These are phyloP conservation scores for Ardeotis arabs DNA, from an alignment of 2,113 vertebrate genomes.

Conservation along the genomic window DNA sequence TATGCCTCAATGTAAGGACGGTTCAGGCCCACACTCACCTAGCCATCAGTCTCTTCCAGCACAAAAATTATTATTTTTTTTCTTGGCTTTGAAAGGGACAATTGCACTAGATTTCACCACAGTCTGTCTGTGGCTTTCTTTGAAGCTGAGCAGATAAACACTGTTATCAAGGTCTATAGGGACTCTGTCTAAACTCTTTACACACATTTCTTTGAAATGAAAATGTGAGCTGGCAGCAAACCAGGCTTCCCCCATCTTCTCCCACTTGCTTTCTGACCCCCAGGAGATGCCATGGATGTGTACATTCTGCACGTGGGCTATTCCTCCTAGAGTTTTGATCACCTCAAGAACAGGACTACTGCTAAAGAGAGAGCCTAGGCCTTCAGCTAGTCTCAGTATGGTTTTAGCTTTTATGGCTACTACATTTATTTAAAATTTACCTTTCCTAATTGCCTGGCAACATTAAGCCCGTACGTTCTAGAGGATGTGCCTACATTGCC, in stretches of 20 bases:
- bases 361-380: not conserved
- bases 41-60: not conserved
- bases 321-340: not conserved
- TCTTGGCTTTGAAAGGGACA: not conserved
- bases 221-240: slow-evolving; percentile 26
- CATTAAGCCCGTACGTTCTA: not conserved
- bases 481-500: accelerated
- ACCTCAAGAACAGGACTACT: not conserved
- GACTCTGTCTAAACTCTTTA: slow-evolving; percentile 24
- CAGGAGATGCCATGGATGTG: not conserved
- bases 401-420: not conserved
- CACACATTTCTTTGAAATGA: slow-evolving; percentile 10
- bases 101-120: slow-evolving; percentile 29
- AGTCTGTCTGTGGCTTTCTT: not conserved
- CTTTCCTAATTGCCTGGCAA: not conserved
- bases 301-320: accelerated
- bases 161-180: not conserved
- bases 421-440: slow-evolving; percentile 6
- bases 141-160: slow-evolving; percentile 20
- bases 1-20: not conserved
- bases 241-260: not conserved
- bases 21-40: not conserved
- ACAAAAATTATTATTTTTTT: not conserved
- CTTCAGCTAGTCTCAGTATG: not conserved
- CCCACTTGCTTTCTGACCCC: not conserved